Base-by-base conservation (phyloP, 2,113 vertebrate species). In the Gallinago jamesoni region DNA sequence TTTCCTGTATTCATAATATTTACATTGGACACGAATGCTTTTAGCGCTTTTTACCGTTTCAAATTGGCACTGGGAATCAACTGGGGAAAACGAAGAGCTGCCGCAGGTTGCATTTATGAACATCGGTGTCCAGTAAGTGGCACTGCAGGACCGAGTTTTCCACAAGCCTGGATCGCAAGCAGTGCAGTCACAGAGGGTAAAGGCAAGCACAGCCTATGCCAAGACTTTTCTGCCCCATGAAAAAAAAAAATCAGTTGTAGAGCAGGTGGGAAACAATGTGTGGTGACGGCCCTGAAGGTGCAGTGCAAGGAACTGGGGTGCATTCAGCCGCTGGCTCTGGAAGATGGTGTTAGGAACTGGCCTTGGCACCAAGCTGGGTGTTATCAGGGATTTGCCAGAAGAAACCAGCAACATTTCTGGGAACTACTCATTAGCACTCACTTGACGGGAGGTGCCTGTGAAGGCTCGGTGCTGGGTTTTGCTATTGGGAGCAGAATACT, bases 71-170 rank as follows among this genome's bases (percentile, higher is more conserved):
- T 57, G 57, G 55, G 23, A 76, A 53, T 57, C 45, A 57, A 7
- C 15, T 1, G 35, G 67, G 18, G 12, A 63, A 60, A 89, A 57
- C 0, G 1, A 57, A 62, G 53, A 82, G 41, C 53, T 76, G 62
- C 69, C 73, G 62, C 37, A 45, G n/a, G 2, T n/a, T 62, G 20
- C 16, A 28, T 92, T 76, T 77, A 9, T 73, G 73, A 89, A 87
- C 45, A 43, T 25, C 30, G 43, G 25, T 75, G 28, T 68, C 96
- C 97, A 94, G 83, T 83, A 94, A 95, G 96, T 89, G 97, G 96
- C 97, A 97, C 93, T 97, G 76, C 87, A 96, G 95, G 94, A 97
- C 93, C 56, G 62, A 59, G 8, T 89, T 93, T 96, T 72, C 63
- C 1, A 6, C 35, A 84, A 30, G 12, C 41, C 28, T 17, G 43